These are phyloP conservation scores for Pygathrix nemaeus DNA, from an alignment of 2,113 vertebrate genomes.

Conservation along the genomic window DNA sequence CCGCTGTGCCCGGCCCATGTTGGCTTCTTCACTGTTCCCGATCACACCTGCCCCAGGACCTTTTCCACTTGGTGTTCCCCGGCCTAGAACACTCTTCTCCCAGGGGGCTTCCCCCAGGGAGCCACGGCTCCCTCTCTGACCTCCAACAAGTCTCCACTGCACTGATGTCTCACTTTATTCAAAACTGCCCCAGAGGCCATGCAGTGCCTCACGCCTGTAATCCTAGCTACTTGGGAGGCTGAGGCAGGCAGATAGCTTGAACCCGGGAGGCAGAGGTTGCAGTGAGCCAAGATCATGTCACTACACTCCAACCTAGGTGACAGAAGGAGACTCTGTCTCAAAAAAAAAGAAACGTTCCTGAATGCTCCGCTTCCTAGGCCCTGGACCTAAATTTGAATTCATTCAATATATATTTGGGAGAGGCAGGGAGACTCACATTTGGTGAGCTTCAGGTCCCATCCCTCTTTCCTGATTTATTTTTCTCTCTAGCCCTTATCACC, in stretches of 20 bases:
- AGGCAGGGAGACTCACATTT: not conserved
- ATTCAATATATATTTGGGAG: not conserved
- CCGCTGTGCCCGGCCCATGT: too few relatives aligned
- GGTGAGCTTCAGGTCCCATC: not conserved
- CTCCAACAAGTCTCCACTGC: not conserved
- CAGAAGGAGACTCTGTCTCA: too few relatives aligned
- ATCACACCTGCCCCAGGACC: not conserved
- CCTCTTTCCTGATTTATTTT: not conserved
- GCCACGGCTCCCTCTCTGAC: not conserved
- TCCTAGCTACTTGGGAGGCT: too few relatives aligned
- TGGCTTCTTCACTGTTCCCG: not conserved
- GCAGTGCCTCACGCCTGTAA: too few relatives aligned
- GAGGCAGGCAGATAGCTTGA: too few relatives aligned
- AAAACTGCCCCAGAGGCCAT: not conserved
- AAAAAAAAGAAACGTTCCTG: too few relatives aligned
- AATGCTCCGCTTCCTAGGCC: not conserved
- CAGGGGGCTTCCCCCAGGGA: not conserved
- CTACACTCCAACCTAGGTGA: too few relatives aligned
- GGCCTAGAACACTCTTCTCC: not conserved
- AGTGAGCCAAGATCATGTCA: too few relatives aligned
- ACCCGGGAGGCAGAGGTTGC: too few relatives aligned
- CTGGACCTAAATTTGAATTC: not conserved
- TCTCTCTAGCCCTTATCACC: not conserved
- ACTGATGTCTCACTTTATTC: not conserved
- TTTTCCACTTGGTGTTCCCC: not conserved